These are phyloP conservation scores for Spisula subtruncata DNA, from an alignment of 2,888 invertebrate species.

Conservation along the genomic window DNA sequence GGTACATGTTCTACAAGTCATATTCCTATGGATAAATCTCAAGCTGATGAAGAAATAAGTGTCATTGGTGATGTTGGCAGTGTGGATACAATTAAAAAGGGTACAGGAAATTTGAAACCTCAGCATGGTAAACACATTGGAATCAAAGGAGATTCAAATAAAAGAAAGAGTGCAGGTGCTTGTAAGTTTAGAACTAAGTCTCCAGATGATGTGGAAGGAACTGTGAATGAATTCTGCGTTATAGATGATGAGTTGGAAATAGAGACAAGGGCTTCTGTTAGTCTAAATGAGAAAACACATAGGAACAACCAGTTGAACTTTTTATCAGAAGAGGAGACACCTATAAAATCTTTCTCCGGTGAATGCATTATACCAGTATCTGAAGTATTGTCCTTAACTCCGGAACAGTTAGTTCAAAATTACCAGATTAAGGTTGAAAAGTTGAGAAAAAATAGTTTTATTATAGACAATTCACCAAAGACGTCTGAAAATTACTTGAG, in stretches of 20 bases:
- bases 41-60: neutral
- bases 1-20: neutral
- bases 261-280: neutral
- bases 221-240: neutral
- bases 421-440: neutral
- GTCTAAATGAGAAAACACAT: neutral
- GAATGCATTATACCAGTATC: slow-evolving; percentile 34
- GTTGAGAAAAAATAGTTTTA: neutral
- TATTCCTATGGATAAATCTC: neutral
- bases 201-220: neutral
- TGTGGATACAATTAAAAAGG: neutral
- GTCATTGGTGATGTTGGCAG: neutral
- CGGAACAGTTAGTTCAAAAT: neutral
- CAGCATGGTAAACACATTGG: neutral
- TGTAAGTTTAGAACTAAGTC: neutral
- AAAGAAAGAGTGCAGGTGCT: neutral
- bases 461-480: neutral
- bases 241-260: slow-evolving; percentile 2
- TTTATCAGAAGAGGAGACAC: neutral
- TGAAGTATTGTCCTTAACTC: slow-evolving; percentile 29
- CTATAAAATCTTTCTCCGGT: neutral
- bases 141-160: neutral
- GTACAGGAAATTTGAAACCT: neutral
- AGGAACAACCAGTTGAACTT: neutral
- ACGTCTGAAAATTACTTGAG: neutral